phyloP scores from a whole-genome alignment of 2,113 vertebrate species.

The Takifugu bimaculatus region DNA sequence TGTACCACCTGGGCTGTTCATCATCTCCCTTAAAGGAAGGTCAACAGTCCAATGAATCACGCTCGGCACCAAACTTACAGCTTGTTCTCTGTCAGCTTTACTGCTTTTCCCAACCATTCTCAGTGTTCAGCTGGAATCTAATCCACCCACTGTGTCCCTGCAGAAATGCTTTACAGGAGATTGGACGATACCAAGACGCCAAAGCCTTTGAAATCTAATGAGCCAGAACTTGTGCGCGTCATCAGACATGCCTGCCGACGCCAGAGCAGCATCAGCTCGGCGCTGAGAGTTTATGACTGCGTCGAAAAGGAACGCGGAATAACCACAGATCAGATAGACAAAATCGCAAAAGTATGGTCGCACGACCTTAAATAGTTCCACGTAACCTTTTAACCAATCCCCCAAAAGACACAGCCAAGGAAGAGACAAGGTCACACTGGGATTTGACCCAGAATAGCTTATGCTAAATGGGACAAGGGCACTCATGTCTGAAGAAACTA shows the following conservation, averaged over 20 bases:
- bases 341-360: too few relatives aligned
- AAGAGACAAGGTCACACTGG: constrained; percentile 11
- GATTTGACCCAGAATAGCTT: constrained; percentile 32
- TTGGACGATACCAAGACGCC: constrained; percentile 8
- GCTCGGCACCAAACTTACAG: constrained; percentile 61
- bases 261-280: neutral
- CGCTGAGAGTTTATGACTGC: too few relatives aligned
- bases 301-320: too few relatives aligned
- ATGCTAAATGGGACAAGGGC: constrained; percentile 33
- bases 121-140: constrained; percentile 29
- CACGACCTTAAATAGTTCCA: neutral
- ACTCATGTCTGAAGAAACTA: constrained; percentile 37
- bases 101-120: constrained; percentile 51
- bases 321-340: too few relatives aligned
- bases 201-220: constrained; percentile 19
- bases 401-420: constrained; percentile 20
- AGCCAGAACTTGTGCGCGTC: neutral
- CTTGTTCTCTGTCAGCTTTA: constrained; percentile 67
- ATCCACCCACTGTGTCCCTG: constrained; percentile 33
- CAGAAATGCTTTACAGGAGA: constrained; percentile 19
- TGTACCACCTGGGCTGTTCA: constrained; percentile 64
- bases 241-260: constrained; percentile 16
- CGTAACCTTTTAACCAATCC: constrained; percentile 16
- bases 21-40: constrained; percentile 72
- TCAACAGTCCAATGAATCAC: constrained; percentile 71